Evolutionary conservation across 2,113 vertebrate species (phyloP).

Genomic region (Mobula birostris): DNA sequence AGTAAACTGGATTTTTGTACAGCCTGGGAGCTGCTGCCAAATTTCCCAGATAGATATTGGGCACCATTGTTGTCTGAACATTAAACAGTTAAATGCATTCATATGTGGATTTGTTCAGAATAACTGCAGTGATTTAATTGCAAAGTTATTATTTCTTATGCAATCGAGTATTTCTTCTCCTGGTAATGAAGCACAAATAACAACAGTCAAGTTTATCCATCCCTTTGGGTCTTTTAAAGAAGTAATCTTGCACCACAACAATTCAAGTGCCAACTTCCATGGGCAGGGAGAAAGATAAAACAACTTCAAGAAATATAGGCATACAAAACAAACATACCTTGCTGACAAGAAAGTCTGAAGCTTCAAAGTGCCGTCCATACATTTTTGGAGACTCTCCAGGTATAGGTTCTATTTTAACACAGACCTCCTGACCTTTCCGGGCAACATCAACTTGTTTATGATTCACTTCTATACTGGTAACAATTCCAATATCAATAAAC

Average conservation of each 20-base stretch:
- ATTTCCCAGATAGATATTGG: neutral
- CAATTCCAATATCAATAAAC: constrained; percentile 94
- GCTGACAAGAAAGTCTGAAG: constrained; percentile 86
- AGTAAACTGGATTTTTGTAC: neutral
- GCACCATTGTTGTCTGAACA: neutral
- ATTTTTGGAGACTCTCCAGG: constrained; percentile 97
- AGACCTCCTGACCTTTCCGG: constrained; percentile 96
- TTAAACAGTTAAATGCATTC: neutral
- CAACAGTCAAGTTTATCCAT: neutral
- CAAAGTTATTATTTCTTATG: neutral
- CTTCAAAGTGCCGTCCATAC: constrained; percentile 94
- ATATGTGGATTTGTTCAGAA: neutral
- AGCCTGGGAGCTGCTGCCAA: neutral
- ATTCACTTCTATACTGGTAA: constrained; percentile 95
- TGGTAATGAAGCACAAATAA: neutral
- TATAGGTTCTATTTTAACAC: constrained; percentile 93
- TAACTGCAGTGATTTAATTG: neutral
- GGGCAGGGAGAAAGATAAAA: too few species aligned
- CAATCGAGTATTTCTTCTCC: neutral
- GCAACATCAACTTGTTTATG: constrained; percentile 85
- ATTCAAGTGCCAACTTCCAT: neutral
- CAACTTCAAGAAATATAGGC: neutral
- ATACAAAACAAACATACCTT: constrained; percentile 63
- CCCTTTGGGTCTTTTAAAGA: neutral
- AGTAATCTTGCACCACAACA: neutral